A percentile compares a stretch with the other conserved stretches of the same genome.
Evolutionary conservation across 1,140 invertebrate species (phyloP).

Genomic region (Cotesia glomerata): DNA sequence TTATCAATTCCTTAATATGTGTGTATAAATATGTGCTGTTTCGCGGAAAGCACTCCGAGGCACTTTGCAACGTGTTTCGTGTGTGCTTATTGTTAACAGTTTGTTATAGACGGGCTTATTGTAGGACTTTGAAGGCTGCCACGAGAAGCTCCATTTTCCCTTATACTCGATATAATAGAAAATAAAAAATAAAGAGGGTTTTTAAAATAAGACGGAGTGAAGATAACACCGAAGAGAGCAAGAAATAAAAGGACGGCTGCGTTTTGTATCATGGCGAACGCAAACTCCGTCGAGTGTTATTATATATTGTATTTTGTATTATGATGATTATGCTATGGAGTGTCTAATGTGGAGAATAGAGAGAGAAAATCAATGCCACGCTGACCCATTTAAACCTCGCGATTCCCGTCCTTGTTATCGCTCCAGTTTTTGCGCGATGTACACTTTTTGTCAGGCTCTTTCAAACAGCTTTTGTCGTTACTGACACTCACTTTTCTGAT

Average conservation of each 20-base stretch:
- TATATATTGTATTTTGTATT: no score
- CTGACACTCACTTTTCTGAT: no score
- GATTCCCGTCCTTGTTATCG: conserved; percentile 10
- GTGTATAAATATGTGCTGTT: background rate
- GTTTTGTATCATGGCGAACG: background rate
- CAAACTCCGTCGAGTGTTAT: no score
- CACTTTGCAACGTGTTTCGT: conserved; percentile 5
- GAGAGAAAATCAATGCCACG: conserved; percentile 31
- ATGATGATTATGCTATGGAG: background rate
- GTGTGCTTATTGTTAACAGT: background rate
- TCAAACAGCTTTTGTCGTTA: no score
- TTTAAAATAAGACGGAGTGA: conserved; percentile 25
- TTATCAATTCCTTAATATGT: background rate
- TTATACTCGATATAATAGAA: no score
- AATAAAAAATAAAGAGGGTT: conserved; percentile 25
- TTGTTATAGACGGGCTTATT: conserved; percentile 13
- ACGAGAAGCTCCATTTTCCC: background rate
- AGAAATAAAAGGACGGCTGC: background rate
- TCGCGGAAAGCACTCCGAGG: background rate
- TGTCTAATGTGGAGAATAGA: background rate
- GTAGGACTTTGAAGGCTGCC: background rate
- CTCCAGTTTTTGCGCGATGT: background rate
- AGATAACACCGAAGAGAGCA: background rate
- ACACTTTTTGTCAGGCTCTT: background rate
- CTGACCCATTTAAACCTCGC: conserved; percentile 21